A percentile compares a stretch with the other conserved stretches of the same genome.
These are phyloP conservation scores for Exephanes ischioxanthus DNA, from an alignment of 2,888 invertebrate species.

Conservation along the genomic window DNA sequence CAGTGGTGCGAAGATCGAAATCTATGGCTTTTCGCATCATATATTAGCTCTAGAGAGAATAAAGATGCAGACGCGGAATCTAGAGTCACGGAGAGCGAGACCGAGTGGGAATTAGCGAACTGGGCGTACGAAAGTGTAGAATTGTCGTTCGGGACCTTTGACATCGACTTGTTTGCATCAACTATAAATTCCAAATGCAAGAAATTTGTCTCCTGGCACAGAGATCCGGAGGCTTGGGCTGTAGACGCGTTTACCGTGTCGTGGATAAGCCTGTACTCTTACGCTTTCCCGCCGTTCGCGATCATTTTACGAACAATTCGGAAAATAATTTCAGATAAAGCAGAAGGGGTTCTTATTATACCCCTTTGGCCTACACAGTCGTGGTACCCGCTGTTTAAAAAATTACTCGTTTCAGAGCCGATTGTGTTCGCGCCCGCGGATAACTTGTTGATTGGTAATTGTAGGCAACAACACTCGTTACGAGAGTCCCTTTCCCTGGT, in stretches of 20 bases:
- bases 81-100: slow-evolving; percentile 54
- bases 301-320: slow-evolving; percentile 51
- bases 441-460: slow-evolving; percentile 69
- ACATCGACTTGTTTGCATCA: slow-evolving; percentile 75
- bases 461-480: no score
- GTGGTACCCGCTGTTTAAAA: slow-evolving; percentile 75
- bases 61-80: slow-evolving; percentile 32
- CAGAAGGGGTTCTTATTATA: slow-evolving; percentile 53
- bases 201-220: slow-evolving; percentile 73
- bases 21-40: slow-evolving; percentile 60
- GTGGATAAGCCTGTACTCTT: slow-evolving; percentile 67
- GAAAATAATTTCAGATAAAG: slow-evolving; percentile 59
- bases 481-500: no score
- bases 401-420: slow-evolving; percentile 49
- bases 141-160: slow-evolving; percentile 66
- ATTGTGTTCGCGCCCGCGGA: slow-evolving; percentile 66
- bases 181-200: slow-evolving; percentile 72
- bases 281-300: slow-evolving; percentile 71
- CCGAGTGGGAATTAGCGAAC: slow-evolving; percentile 65
- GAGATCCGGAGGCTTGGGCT: slow-evolving; percentile 68
- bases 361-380: slow-evolving; percentile 53
- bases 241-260: slow-evolving; percentile 74
- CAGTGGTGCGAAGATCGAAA: slow-evolving; percentile 49
- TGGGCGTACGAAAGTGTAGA: slow-evolving; percentile 59
- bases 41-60: slow-evolving; percentile 60